Conservation (phyloP, 2,888 invertebrate genomes). For the Callyntrura sp. region DNA sequence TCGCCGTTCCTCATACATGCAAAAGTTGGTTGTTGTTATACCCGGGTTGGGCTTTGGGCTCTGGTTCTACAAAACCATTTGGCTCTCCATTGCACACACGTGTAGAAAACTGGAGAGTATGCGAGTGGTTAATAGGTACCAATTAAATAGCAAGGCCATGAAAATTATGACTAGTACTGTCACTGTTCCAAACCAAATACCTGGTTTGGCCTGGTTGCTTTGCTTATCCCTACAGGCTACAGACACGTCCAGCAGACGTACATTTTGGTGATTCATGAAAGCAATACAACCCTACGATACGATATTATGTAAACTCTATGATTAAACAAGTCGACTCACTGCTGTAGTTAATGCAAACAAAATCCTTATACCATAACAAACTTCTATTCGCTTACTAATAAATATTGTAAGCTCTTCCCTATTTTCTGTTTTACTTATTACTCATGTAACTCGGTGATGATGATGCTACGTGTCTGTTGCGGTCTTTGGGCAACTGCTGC, state of each 20-base stretch:
- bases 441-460: not conserved
- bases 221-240: too few relatives aligned
- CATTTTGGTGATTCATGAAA: conserved; percentile 45
- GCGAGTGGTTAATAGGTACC: too few relatives aligned
- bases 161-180: not conserved
- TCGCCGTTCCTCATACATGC: too few relatives aligned
- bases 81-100: too few relatives aligned
- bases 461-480: conserved; percentile 25
- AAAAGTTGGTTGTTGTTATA: too few relatives aligned
- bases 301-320: conserved; percentile 7
- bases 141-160: conserved; percentile 36
- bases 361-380: not conserved
- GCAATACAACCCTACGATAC: not conserved
- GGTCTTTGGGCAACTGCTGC: conserved; percentile 22
- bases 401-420: too few relatives aligned
- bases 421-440: not conserved
- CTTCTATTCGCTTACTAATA: too few relatives aligned
- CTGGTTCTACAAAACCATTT: too few relatives aligned
- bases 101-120: too few relatives aligned
- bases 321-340: conserved; percentile 2
- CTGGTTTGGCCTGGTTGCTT: too few relatives aligned
- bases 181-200: not conserved
- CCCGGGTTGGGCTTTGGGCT: too few relatives aligned
- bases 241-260: too few relatives aligned
- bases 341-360: conserved; percentile 30